These are phyloP conservation scores for Phylloscopus collybita DNA, from an alignment of 2,797 vertebrate genomes.

Conservation along the genomic window DNA sequence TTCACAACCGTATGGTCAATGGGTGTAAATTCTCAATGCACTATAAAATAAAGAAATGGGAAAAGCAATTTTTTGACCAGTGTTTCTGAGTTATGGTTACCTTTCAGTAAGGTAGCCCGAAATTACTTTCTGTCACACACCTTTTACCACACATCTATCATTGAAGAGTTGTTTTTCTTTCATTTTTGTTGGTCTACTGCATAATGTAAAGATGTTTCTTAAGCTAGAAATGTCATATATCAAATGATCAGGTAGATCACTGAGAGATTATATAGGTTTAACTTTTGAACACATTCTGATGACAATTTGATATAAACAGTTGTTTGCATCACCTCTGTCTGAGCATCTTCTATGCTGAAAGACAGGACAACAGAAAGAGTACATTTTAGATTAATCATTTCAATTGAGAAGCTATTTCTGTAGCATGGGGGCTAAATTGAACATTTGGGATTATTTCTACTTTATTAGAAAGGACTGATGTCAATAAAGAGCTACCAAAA, in stretches of 20 bases:
- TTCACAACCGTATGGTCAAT: neutral
- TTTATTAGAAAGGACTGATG: neutral
- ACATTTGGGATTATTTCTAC: neutral
- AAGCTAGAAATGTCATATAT: neutral
- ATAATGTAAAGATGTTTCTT: neutral
- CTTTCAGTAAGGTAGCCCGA: neutral
- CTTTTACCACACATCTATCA: neutral
- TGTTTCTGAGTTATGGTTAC: neutral
- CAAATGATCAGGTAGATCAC: neutral
- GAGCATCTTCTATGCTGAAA: neutral
- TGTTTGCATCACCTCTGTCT: neutral
- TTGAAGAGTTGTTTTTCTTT: neutral
- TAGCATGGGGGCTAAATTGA: neutral
- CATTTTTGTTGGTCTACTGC: neutral
- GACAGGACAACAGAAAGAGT: neutral
- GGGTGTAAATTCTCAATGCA: neutral
- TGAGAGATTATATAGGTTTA: neutral
- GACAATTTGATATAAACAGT: neutral
- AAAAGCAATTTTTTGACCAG: neutral
- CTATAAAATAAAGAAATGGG: neutral
- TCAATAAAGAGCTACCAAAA: neutral
- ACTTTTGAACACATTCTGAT: neutral
- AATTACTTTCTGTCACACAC: neutral
- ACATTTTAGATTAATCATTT: neutral
- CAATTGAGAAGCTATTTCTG: neutral